Evolutionary conservation across 1,140 invertebrate species (phyloP).

Genomic region (Leptonema lineaticorne): DNA sequence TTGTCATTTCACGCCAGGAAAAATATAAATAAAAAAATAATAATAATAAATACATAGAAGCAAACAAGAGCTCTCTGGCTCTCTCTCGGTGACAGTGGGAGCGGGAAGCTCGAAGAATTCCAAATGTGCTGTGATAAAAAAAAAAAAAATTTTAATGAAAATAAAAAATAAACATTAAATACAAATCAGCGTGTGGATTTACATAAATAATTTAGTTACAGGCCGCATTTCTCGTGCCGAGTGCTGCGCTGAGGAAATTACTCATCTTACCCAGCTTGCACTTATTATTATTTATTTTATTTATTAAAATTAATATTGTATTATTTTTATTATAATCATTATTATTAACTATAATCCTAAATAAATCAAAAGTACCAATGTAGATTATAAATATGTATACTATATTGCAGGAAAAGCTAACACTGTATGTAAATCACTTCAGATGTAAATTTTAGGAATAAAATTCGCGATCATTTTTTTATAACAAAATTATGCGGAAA

Average conservation of each 20-base stretch:
- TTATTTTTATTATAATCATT: no score
- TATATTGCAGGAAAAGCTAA: no score
- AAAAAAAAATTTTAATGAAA: constrained; percentile 2
- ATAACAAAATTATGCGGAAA: no score
- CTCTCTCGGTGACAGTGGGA: no score
- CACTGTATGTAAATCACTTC: no score
- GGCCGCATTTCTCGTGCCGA: constrained; percentile 55
- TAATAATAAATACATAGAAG: no score
- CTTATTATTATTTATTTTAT: no score
- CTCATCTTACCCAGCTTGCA: background rate
- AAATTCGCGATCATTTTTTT: no score
- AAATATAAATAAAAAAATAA: no score
- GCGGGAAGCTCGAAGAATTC: constrained; percentile 58
- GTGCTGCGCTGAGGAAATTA: constrained; percentile 20
- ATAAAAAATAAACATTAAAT: constrained; percentile 33
- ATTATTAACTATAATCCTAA: constrained; percentile 67
- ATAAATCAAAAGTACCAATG: constrained; percentile 65
- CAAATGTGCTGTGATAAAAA: constrained; percentile 69
- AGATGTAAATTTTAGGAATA: no score
- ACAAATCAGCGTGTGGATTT: constrained; percentile 65
- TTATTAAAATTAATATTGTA: no score
- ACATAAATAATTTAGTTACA: constrained; percentile 48
- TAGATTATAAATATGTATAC: constrained; percentile 51
- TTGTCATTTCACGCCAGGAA: constrained; percentile 40
- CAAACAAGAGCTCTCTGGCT: constrained; percentile 7